phyloP scores from a whole-genome alignment of 2,888 invertebrate genomes.

The Watsonalla cultraria region DNA sequence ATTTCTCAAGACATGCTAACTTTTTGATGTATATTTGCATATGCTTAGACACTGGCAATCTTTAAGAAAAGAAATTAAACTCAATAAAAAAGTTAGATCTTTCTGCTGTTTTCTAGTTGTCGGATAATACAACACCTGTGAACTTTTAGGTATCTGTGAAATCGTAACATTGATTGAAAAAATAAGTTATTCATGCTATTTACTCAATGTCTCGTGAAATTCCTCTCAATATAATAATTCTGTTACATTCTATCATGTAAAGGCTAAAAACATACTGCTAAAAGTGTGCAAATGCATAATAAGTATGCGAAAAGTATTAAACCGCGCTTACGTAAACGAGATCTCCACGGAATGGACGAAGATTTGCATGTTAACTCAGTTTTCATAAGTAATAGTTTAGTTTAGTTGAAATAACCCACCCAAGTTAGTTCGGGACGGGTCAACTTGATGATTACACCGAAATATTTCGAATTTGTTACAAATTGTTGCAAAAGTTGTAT shows the following conservation, averaged over 20 bases:
- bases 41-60: constrained; percentile 17
- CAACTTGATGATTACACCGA: constrained; percentile 51
- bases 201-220: too few relatives aligned
- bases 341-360: constrained; percentile 50
- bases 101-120: too few relatives aligned
- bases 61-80: too few relatives aligned
- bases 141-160: too few relatives aligned
- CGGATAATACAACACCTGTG: too few relatives aligned
- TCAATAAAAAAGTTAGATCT: too few relatives aligned
- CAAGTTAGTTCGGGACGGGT: constrained; percentile 50
- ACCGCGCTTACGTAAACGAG: constrained; percentile 43
- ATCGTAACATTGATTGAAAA: too few relatives aligned
- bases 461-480: constrained; percentile 57
- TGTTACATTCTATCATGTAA: neutral
- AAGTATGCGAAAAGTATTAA: constrained; percentile 45
- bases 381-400: constrained; percentile 68
- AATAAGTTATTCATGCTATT: too few relatives aligned
- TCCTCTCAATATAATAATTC: constrained; percentile 9
- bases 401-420: constrained; percentile 54
- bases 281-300: constrained; percentile 17
- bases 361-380: constrained; percentile 73
- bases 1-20: constrained; percentile 47
- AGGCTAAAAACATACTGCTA: constrained; percentile 27
- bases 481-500: constrained; percentile 45
- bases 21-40: constrained; percentile 48